These are phyloP conservation scores for Aulostomus chinensis DNA, from an alignment of 2,797 vertebrate species.

Conservation along the genomic window DNA sequence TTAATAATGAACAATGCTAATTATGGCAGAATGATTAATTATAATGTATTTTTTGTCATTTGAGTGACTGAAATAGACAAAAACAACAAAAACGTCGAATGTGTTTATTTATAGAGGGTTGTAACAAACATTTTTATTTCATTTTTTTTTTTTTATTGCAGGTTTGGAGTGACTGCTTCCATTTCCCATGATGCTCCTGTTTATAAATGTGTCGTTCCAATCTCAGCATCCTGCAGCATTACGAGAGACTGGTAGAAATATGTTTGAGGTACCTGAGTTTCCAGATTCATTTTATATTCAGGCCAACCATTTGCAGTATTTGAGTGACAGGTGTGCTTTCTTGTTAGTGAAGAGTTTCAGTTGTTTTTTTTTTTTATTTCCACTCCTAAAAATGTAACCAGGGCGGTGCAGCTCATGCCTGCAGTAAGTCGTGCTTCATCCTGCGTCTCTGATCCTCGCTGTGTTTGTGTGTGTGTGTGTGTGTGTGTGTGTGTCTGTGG, in stretches of 20 bases:
- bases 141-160: no score
- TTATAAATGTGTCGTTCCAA: slow-evolving; percentile 19
- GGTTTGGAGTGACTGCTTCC: no score
- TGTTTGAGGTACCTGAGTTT: slow-evolving; percentile 35
- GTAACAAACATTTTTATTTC: no score
- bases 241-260: slow-evolving; percentile 29
- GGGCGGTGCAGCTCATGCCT: slow-evolving; percentile 68
- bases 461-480: slow-evolving; percentile 27
- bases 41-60: no score
- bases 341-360: slow-evolving; percentile 64
- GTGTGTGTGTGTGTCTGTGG: slow-evolving; percentile 29
- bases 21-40: no score
- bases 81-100: no score
- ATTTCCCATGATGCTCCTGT: slow-evolving; percentile 19
- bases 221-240: slow-evolving; percentile 41
- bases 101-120: no score
- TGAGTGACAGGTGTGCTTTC: slow-evolving; percentile 75
- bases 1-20: no score
- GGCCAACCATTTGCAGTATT: slow-evolving; percentile 40
- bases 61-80: no score
- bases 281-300: slow-evolving; percentile 63
- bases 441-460: slow-evolving; percentile 65
- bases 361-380: slow-evolving; percentile 73
- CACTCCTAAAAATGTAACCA: slow-evolving; percentile 74
- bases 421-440: slow-evolving; percentile 72